Percentiles rank a stretch among this genome's conserved stretches.
These are phyloP conservation scores for Meleagris gallopavo DNA, from an alignment of 2,113 vertebrate genomes.

Conservation along the genomic window DNA sequence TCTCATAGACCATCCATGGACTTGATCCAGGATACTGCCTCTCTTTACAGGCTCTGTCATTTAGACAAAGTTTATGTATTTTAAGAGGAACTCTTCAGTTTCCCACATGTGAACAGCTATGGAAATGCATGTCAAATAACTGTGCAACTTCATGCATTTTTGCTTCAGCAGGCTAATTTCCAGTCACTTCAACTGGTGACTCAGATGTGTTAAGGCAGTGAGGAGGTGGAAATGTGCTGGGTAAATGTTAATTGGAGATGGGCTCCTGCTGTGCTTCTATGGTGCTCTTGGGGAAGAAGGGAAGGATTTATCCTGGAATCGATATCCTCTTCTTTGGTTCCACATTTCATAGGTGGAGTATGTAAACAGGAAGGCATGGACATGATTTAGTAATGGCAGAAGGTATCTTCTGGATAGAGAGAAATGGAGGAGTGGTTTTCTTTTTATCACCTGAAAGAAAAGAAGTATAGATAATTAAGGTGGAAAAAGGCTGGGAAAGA, in stretches of 20 bases:
- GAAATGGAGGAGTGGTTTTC: not conserved
- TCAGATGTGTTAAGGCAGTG: not conserved
- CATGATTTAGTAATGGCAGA: not conserved
- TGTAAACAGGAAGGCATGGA: not conserved
- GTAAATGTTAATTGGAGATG: constrained; percentile 52
- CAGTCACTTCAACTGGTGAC: constrained; percentile 29
- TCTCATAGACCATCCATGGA: rapidly evolving
- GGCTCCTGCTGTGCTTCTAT: not conserved
- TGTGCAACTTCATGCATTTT: not conserved
- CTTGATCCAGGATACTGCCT: not conserved
- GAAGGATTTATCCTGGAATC: not conserved
- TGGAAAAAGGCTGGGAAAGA: not conserved
- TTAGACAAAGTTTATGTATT: not conserved
- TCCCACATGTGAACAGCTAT: not conserved
- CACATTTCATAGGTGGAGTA: not conserved
- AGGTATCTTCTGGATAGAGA: not conserved
- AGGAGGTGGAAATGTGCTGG: constrained; percentile 44
- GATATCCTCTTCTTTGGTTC: not conserved
- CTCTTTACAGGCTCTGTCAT: not conserved
- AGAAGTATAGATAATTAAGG: not conserved
- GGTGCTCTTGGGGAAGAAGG: not conserved
- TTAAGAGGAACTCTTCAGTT: not conserved
- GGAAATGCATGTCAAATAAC: not conserved
- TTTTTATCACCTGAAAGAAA: not conserved
- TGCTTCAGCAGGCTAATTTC: not conserved